These are phyloP conservation scores for Potorous gilbertii DNA, from an alignment of 2,797 vertebrate genomes.

Conservation along the genomic window DNA sequence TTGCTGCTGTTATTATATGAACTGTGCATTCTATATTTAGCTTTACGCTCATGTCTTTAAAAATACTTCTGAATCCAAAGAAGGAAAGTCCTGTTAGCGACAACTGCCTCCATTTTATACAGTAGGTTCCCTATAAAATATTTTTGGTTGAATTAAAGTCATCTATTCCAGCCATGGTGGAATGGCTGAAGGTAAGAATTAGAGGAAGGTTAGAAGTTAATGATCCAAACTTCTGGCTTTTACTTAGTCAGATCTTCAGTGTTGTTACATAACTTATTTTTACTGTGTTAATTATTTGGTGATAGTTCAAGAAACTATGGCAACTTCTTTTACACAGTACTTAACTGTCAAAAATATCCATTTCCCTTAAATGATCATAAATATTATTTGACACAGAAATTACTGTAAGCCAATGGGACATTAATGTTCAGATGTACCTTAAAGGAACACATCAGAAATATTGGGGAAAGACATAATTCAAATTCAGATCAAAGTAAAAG, in stretches of 20 bases:
- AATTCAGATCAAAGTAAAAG: constrained; percentile 39
- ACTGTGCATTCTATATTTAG: neutral
- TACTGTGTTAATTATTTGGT: neutral
- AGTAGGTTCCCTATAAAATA: neutral
- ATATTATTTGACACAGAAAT: neutral
- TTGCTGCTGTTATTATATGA: neutral
- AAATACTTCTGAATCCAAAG: neutral
- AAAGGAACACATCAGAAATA: constrained; percentile 32
- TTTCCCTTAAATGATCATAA: constrained; percentile 32
- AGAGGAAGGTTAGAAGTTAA: neutral
- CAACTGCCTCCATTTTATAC: neutral
- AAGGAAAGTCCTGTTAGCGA: neutral
- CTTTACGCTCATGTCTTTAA: neutral
- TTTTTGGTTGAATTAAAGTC: neutral
- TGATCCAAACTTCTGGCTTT: neutral
- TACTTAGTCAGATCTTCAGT: neutral
- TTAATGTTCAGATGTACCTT: constrained; percentile 28
- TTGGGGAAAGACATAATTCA: constrained; percentile 7
- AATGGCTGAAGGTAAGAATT: neutral
- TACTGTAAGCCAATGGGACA: constrained; percentile 10
- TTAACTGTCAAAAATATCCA: constrained; percentile 24
- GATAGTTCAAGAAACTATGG: neutral
- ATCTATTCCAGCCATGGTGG: neutral
- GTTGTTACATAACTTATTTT: neutral
- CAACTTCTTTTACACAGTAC: neutral